Evolutionary conservation across 2,113 vertebrate genomes (phyloP), one percentile per base, ranked within the genome.

Genomic region (Tragelaphus buxtoni): DNA sequence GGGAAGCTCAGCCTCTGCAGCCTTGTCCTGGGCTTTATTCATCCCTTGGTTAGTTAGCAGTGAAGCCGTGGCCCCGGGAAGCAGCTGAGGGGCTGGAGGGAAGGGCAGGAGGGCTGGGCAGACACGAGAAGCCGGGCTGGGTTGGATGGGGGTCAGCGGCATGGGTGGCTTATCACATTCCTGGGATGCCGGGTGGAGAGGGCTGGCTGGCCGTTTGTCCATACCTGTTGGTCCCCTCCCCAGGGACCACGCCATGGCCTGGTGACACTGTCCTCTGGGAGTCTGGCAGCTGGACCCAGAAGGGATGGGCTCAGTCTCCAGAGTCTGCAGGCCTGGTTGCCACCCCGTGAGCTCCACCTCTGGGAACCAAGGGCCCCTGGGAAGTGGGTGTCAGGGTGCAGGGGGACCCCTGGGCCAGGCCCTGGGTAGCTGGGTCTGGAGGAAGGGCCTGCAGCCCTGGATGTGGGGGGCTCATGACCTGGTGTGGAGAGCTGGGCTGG

Each of bases 121-220:
- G 98, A 98, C 98, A 97, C 96, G 97, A 97, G 94, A 98, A 95
- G 97, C 94, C 94, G 61, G 91, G 95, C 97, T 97, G 95, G 97
- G 98, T 97, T 92, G 97, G 98, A 98, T 90, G 86, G 94, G 95
- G 81, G 88, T 90, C 56, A 65, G 97, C 96, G 87, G 98, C 98
- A 96, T 97, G 98, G 98, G 98, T 98, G 98, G 98, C 97, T 98
- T 98, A 97, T 98, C 97, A 98, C 98, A 98, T 98, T 98, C 98
- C 98, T 98, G 95, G 98, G 98, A 98, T 98, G 97, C 98, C 97
- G 94, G 91, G 77, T 0, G 13, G 97, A 97, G 98, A 97, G 97
- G 18, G 39, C 53, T 30, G 82, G 72, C 49, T 0, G 3, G 56
- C 76, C 13, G 6, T 53, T 56, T 56, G 63, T 90, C 76, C 45